A percentile compares a stretch with the other conserved stretches of the same genome.
These are phyloP conservation scores for Notodonta dromedarius DNA, from an alignment of 2,888 invertebrate genomes.

Conservation along the genomic window DNA sequence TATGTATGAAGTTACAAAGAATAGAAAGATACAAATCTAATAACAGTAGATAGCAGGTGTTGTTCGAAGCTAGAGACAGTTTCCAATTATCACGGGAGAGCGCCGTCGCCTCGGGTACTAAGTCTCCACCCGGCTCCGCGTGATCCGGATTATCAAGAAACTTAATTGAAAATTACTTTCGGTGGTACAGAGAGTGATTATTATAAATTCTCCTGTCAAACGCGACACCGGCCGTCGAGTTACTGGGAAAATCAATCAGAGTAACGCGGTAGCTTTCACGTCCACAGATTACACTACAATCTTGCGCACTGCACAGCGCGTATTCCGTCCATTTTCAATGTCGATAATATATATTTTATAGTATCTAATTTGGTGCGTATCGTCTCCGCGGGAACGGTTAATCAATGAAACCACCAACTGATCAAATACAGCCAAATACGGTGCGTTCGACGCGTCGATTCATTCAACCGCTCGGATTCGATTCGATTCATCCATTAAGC, in stretches of 20 bases:
- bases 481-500: constrained; percentile 68
- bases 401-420: constrained; percentile 61
- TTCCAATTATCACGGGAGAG: constrained; percentile 70
- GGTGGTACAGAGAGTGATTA: constrained; percentile 64
- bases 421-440: constrained; percentile 64
- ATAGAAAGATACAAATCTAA: constrained; percentile 24
- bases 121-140: constrained; percentile 48
- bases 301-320: constrained; percentile 2
- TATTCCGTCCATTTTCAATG: constrained; percentile 26
- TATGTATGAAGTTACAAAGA: constrained; percentile 36
- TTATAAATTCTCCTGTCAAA: constrained; percentile 72
- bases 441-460: constrained; percentile 54
- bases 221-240: constrained; percentile 49
- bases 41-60: constrained; percentile 54
- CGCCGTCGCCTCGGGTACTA: constrained; percentile 64
- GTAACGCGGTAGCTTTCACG: constrained; percentile 65
- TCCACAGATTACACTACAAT: constrained; percentile 8
- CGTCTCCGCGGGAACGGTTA: constrained; percentile 51
- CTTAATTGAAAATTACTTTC: constrained; percentile 80
- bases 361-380: constrained; percentile 46
- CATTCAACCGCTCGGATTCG: constrained; percentile 64
- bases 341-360: constrained; percentile 34
- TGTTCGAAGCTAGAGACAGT: constrained; percentile 67
- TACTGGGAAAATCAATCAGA: constrained; percentile 57
- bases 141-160: constrained; percentile 80